Percentiles rank a stretch among this genome's conserved stretches.
These are phyloP conservation scores for Axis porcinus DNA, from an alignment of 2,113 vertebrate species.

Conservation along the genomic window DNA sequence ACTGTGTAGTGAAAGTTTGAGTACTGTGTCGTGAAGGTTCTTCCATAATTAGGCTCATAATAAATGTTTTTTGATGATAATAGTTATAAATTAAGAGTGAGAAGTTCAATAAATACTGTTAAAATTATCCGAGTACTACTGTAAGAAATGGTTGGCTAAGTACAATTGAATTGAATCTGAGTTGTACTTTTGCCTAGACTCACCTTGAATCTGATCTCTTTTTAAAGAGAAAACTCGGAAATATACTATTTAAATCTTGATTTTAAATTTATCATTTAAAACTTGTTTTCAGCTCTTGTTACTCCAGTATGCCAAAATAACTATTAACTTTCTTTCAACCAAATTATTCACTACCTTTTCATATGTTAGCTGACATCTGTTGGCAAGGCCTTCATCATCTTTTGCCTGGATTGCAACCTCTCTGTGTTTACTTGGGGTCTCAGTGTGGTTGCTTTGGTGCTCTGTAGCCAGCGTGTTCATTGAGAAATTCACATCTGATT, in stretches of 20 bases:
- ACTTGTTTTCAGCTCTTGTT: constrained; percentile 42
- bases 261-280: constrained; percentile 19
- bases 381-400: neutral
- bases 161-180: constrained; percentile 3
- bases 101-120: neutral
- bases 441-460: neutral
- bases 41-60: neutral
- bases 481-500: neutral
- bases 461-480: neutral
- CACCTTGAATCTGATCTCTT: neutral
- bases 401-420: neutral
- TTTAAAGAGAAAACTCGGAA: neutral
- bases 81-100: neutral
- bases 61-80: neutral
- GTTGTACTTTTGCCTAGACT: neutral
- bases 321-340: neutral
- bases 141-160: neutral
- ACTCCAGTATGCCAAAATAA: constrained; percentile 15
- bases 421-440: neutral
- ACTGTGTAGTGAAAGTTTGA: neutral
- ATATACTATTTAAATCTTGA: neutral
- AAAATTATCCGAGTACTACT: neutral
- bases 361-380: neutral
- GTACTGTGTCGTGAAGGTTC: neutral
- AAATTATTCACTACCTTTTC: neutral